Conservation (phyloP, 2,797 vertebrate genomes). For the Oryzias sinensis region DNA sequence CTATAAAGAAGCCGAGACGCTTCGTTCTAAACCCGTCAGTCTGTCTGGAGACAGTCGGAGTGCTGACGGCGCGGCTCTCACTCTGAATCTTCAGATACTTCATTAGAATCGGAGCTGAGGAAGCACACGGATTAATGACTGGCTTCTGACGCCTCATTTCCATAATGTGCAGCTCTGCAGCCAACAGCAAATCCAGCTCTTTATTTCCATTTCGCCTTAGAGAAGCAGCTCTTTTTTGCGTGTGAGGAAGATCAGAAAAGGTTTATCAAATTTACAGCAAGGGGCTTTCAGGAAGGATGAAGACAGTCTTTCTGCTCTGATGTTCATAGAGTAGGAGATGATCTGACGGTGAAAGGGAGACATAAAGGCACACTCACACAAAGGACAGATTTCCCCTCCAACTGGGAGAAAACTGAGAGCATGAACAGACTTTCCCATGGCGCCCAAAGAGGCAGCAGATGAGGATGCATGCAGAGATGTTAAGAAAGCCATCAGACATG, state of each 20-base stretch:
- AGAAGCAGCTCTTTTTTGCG: slow-evolving; percentile 3
- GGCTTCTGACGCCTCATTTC: slow-evolving; percentile 19
- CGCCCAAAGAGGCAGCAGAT: slow-evolving; percentile 45
- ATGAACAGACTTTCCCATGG: slow-evolving; percentile 21
- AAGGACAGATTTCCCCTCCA: slow-evolving; percentile 17
- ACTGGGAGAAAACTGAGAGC: slow-evolving; percentile 32
- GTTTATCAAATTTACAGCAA: neutral
- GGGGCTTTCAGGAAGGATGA: too few relatives aligned
- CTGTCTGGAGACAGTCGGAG: too few relatives aligned
- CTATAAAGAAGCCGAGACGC: too few relatives aligned
- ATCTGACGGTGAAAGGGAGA: too few relatives aligned
- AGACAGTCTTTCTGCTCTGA: neutral
- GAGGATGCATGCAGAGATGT: slow-evolving; percentile 46
- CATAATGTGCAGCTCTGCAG: slow-evolving; percentile 14
- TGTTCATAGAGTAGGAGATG: too few relatives aligned
- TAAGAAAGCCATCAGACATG: slow-evolving; percentile 21
- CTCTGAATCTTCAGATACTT: neutral
- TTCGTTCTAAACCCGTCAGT: too few relatives aligned
- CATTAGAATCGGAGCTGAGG: neutral
- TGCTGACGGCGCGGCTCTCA: too few relatives aligned
- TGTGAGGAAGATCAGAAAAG: neutral
- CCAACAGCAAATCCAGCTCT: neutral
- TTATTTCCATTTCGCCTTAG: neutral
- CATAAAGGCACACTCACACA: slow-evolving; percentile 1
- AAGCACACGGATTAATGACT: slow-evolving; percentile 6